Evolutionary conservation across 64 coral and sea anemone species (phyloP).

Genomic region (Actinia equina): DNA sequence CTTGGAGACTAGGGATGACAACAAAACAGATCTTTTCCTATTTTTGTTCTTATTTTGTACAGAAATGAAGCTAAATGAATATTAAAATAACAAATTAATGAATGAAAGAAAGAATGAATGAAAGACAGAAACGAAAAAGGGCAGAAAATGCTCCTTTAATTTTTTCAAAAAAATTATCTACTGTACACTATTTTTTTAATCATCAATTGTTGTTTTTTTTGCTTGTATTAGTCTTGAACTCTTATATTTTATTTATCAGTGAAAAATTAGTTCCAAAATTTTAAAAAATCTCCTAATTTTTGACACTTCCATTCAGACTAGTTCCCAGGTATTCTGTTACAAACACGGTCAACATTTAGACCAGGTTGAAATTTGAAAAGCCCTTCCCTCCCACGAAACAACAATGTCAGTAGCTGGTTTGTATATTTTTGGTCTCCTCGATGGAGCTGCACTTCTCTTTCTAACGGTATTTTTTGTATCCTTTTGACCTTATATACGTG

Average conservation of each 20-base stretch:
- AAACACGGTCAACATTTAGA: not conserved
- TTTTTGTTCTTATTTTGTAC: not conserved
- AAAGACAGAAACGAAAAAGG: not conserved
- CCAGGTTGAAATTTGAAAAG: not conserved
- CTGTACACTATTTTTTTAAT: not conserved
- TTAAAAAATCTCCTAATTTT: not conserved
- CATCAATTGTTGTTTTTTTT: not conserved
- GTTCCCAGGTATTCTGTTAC: not conserved
- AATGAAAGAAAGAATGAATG: not conserved
- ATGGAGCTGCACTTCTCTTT: slow-evolving; percentile 84
- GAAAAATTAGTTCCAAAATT: not conserved
- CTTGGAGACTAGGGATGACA: slow-evolving; percentile 24
- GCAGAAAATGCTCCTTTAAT: not conserved
- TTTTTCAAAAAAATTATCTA: not conserved
- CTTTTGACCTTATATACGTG: slow-evolving; percentile 31
- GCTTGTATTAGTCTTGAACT: not conserved
- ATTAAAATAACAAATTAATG: not conserved
- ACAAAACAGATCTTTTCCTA: not conserved
- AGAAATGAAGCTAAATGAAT: not conserved
- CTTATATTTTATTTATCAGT: not conserved
- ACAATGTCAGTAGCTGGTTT: slow-evolving; percentile 86
- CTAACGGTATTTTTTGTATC: slow-evolving; percentile 99
- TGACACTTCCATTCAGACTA: not conserved
- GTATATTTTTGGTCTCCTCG: slow-evolving; percentile 80
- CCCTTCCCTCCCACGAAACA: slow-evolving; percentile 25